Percentiles rank a stretch among this genome's conserved stretches.
These are phyloP conservation scores for Chionoecetes opilio DNA, from an alignment of 1,140 invertebrate genomes.

Conservation along the genomic window DNA sequence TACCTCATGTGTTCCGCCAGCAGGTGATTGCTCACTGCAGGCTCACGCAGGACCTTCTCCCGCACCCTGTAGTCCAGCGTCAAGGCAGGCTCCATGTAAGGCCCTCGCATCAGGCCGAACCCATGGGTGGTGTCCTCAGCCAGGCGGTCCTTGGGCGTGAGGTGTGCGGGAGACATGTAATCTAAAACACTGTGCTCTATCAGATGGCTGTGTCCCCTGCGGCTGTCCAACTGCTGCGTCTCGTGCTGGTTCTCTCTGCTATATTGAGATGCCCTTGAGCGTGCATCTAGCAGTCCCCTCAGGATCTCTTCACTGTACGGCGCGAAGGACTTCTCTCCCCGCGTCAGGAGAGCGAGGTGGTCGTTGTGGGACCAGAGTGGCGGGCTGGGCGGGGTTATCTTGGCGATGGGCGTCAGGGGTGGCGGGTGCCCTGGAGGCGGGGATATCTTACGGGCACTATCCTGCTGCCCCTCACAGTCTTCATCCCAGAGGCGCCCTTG, in stretches of 20 bases:
- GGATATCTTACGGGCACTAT: neutral
- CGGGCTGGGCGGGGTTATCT: neutral
- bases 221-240: neutral
- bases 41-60: neutral
- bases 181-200: neutral
- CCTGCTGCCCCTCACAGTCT: neutral
- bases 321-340: neutral
- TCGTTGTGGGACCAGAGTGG: neutral
- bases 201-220: neutral
- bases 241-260: neutral
- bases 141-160: neutral
- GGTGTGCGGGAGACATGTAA: neutral
- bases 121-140: neutral
- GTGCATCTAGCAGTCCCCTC: neutral
- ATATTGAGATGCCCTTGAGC: neutral
- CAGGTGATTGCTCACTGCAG: neutral
- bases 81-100: neutral
- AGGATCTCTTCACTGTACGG: neutral
- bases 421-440: neutral
- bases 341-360: neutral
- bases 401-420: conserved; percentile 17
- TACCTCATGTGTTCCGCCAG: neutral
- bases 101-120: neutral
- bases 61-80: too few species aligned
- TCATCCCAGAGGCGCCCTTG: neutral